phyloP scores from a whole-genome alignment of 2,888 invertebrate genomes.

The Caenorhabditis afra region DNA sequence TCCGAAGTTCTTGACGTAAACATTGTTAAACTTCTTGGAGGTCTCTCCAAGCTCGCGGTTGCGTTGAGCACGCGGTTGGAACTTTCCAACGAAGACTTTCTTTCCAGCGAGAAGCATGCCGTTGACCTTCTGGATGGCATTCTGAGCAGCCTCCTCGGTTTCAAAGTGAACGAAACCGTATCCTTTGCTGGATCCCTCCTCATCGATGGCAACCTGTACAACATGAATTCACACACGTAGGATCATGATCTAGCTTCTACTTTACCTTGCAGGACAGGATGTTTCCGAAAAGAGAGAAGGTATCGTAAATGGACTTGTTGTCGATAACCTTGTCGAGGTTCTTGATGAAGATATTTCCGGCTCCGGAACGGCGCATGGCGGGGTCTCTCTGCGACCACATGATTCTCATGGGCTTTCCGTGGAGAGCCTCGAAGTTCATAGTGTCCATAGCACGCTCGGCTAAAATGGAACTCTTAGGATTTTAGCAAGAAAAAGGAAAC shows the following conservation, averaged over 20 bases:
- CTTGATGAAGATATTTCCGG: conserved; percentile 99
- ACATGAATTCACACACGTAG: conserved; percentile 36
- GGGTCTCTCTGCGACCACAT: conserved; percentile 99
- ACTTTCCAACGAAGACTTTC: conserved; percentile 96
- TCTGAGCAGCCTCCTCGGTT: conserved; percentile 82
- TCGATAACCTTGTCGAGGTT: conserved; percentile 98
- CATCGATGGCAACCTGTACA: conserved; percentile 81
- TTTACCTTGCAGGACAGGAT: conserved; percentile 95
- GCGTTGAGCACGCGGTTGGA: conserved; percentile 97
- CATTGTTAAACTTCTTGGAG: conserved; percentile 92
- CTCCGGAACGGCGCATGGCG: conserved; percentile 94
- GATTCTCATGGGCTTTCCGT: conserved; percentile 97
- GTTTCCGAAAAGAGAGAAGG: conserved; percentile 98
- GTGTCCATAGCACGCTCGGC: conserved; percentile 99
- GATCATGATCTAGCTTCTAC: conserved; percentile 3
- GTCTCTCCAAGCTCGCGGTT: conserved; percentile 98
- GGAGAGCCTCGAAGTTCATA: conserved; percentile 99
- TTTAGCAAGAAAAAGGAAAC: neutral
- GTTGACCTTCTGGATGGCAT: conserved; percentile 98
- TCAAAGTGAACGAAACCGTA: conserved; percentile 82
- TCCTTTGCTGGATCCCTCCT: conserved; percentile 82
- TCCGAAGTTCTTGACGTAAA: conserved; percentile 98
- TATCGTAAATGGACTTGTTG: conserved; percentile 99
- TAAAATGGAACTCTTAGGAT: conserved; percentile 62
- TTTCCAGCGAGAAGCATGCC: conserved; percentile 98